Evolutionary conservation across 2,888 invertebrate species (phyloP).

Genomic region (Hydraecia micacea): DNA sequence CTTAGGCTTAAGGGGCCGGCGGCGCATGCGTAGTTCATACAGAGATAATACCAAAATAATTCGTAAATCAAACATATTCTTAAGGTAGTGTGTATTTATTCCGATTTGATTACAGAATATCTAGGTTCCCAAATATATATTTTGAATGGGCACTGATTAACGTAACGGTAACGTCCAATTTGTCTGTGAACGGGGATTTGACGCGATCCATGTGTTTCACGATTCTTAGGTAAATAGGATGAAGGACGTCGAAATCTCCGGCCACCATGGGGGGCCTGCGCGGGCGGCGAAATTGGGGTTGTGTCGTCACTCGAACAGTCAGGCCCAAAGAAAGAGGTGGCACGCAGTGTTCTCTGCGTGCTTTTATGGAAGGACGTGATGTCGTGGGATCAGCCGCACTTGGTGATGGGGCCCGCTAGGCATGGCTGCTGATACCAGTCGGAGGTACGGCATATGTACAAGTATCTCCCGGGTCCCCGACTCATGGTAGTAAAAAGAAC

Average conservation of each 20-base stretch:
- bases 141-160: no score
- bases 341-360: no score
- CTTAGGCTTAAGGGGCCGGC: neutral
- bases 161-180: constrained; percentile 14
- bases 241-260: neutral
- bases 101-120: no score
- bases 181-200: neutral
- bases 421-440: no score
- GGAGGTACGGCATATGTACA: neutral
- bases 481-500: no score
- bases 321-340: no score
- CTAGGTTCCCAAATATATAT: no score
- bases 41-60: no score
- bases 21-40: no score
- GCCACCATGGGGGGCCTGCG: neutral
- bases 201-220: neutral
- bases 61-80: no score
- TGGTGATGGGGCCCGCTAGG: neutral
- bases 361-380: neutral
- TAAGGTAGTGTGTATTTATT: no score
- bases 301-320: neutral
- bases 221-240: neutral
- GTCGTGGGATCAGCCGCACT: neutral
- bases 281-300: neutral
- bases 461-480: neutral